Conservation (phyloP, 23 tunicate genomes). For the Ciona savignyi region DNA sequence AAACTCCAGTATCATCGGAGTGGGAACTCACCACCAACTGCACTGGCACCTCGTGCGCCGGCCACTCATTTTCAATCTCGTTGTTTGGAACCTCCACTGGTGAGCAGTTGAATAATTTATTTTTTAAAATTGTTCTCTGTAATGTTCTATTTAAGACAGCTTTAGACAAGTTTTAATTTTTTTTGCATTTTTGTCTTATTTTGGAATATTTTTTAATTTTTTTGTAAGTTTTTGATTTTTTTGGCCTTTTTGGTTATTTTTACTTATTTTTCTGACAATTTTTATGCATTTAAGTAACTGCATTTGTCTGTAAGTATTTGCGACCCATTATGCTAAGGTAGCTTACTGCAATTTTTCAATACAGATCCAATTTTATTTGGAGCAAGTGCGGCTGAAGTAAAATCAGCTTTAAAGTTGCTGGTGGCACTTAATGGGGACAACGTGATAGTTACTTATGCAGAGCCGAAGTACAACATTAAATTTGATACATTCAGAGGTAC, state of each 20-base stretch:
- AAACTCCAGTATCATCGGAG: slow-evolving; percentile 8
- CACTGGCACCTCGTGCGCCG: slow-evolving; percentile 1
- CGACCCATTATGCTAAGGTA: no score
- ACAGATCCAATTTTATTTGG: not conserved
- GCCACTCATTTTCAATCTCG: not conserved
- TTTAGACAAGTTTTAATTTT: not conserved
- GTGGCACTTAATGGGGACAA: slow-evolving; percentile 6
- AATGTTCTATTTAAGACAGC: no score
- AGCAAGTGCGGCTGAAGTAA: not conserved
- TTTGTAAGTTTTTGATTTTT: no score
- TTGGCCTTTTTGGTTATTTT: not conserved
- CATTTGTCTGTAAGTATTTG: no score
- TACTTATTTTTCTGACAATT: not conserved
- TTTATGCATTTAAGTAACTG: no score
- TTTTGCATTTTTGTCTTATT: not conserved
- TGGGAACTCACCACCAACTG: slow-evolving; percentile 4
- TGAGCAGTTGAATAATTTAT: not conserved
- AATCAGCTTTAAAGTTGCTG: not conserved
- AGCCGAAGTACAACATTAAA: not conserved
- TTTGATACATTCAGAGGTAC: not conserved
- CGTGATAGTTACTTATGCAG: slow-evolving; percentile 11
- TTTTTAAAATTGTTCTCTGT: no score
- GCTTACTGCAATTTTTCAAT: no score
- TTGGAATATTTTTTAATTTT: no score
- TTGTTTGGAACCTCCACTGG: slow-evolving; percentile 19